Evolutionary conservation across 2,888 invertebrate species (phyloP).

Genomic region (Aradus depressus): DNA sequence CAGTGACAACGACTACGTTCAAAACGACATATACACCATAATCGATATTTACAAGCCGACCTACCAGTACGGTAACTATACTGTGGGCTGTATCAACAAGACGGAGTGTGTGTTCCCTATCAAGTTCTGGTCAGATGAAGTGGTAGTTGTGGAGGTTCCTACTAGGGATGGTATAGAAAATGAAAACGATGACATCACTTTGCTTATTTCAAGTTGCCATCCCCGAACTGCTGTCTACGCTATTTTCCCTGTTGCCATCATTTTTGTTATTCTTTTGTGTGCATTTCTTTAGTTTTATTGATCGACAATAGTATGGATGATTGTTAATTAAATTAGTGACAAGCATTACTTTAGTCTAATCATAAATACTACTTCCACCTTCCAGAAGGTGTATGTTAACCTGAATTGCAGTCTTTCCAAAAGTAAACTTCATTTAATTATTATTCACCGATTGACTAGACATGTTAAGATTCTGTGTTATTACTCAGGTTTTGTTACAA

Average conservation of each 20-base stretch:
- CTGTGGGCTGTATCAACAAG: constrained; percentile 60
- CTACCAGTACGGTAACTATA: constrained; percentile 61
- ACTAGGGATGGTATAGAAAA: constrained; percentile 68
- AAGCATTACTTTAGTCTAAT: too few species aligned
- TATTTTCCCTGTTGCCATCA: constrained; percentile 64
- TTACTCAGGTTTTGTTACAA: too few species aligned
- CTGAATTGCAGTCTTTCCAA: too few species aligned
- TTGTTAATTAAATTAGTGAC: too few species aligned
- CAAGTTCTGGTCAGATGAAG: constrained; percentile 59
- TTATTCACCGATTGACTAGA: too few species aligned
- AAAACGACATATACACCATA: constrained; percentile 69
- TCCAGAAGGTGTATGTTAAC: too few species aligned
- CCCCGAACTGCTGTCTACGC: constrained; percentile 69
- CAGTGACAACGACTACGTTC: constrained; percentile 69
- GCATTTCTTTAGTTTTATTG: constrained; percentile 54
- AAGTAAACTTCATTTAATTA: too few species aligned
- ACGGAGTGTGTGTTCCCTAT: constrained; percentile 66
- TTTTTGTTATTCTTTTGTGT: constrained; percentile 64
- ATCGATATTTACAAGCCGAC: constrained; percentile 79
- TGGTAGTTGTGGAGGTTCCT: constrained; percentile 74
- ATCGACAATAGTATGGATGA: too few species aligned
- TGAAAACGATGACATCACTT: constrained; percentile 58
- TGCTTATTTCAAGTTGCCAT: constrained; percentile 64
- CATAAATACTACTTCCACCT: too few species aligned
- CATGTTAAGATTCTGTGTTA: too few species aligned